A percentile compares a stretch with the other conserved stretches of the same genome.
Evolutionary conservation across 92 coral and sea anemone species (phyloP).

Genomic region (Palythoa grandiflora): DNA sequence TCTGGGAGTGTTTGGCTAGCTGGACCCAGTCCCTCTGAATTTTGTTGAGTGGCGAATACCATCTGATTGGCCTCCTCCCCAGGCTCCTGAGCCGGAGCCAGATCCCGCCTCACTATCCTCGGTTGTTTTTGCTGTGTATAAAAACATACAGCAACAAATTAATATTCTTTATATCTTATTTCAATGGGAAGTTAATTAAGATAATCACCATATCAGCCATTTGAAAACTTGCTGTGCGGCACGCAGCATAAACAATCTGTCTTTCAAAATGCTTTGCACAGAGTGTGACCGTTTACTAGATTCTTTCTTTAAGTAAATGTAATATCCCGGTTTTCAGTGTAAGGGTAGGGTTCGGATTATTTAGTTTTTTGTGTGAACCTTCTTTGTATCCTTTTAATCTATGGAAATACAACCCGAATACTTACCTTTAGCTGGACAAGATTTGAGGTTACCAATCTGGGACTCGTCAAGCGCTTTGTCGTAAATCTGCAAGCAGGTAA

Average conservation of each 20-base stretch:
- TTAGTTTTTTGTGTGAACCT: too few species aligned
- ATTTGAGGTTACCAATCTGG: conserved; percentile 92
- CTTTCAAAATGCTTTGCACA: too few species aligned
- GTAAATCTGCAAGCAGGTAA: conserved; percentile 94
- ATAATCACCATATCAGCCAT: background rate
- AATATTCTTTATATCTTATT: background rate
- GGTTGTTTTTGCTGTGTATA: conserved; percentile 40
- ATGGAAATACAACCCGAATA: background rate
- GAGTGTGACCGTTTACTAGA: too few species aligned
- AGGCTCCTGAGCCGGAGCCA: conserved; percentile 87
- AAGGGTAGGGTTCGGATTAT: too few species aligned
- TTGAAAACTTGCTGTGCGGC: too few species aligned
- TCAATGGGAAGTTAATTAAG: background rate
- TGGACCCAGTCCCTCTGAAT: too few species aligned
- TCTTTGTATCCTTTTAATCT: too few species aligned
- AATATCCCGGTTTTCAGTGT: too few species aligned
- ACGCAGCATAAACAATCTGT: too few species aligned
- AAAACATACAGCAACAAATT: background rate
- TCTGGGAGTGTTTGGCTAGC: too few species aligned
- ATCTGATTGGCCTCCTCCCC: conserved; percentile 63
- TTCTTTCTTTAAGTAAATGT: too few species aligned
- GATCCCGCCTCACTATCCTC: conserved; percentile 68
- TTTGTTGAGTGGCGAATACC: conserved; percentile 16
- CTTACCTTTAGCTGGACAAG: conserved; percentile 94
- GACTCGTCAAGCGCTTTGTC: conserved; percentile 88